These are phyloP conservation scores for Alethe castanea DNA, from an alignment of 2,113 vertebrate genomes.

Conservation along the genomic window DNA sequence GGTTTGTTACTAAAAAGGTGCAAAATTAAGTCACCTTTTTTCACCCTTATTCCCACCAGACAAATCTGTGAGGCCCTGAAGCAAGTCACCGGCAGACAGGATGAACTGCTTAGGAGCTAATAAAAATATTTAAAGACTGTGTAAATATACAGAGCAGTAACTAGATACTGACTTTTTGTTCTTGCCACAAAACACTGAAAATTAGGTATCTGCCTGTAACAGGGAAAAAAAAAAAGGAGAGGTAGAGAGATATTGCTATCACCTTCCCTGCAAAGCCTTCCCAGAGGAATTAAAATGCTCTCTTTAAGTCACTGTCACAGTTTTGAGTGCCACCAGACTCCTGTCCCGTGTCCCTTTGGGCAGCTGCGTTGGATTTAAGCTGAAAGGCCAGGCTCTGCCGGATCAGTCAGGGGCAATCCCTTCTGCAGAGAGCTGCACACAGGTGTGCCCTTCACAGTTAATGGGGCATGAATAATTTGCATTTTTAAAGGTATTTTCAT, in stretches of 20 bases:
- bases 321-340: neutral
- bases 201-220: neutral
- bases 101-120: constrained; percentile 44
- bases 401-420: neutral
- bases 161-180: neutral
- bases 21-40: neutral
- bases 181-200: neutral
- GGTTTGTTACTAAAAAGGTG: neutral
- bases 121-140: constrained; percentile 49
- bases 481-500: neutral
- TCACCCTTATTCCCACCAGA: neutral
- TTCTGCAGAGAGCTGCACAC: neutral
- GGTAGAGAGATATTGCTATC: neutral
- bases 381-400: neutral
- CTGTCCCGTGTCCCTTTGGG: accelerated
- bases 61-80: neutral
- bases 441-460: neutral
- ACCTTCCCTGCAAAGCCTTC: neutral
- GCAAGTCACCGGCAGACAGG: neutral
- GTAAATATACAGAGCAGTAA: constrained; percentile 6
- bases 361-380: neutral
- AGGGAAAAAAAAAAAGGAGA: neutral
- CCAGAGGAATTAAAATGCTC: neutral
- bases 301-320: neutral
- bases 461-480: neutral